These are phyloP conservation scores for Torymus tubicola DNA, from an alignment of 2,888 invertebrate species.

Conservation along the genomic window DNA sequence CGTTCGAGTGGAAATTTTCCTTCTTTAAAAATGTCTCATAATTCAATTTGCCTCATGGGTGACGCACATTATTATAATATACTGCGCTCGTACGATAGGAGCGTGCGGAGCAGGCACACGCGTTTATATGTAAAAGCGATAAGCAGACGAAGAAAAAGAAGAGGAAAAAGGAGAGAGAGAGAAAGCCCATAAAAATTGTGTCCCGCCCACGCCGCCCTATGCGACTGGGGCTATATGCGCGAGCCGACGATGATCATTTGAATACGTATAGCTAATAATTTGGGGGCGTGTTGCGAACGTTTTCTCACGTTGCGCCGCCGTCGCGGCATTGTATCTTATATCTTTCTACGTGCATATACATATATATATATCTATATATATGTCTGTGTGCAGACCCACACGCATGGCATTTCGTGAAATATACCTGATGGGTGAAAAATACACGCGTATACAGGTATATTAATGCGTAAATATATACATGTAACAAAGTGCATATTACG, in stretches of 20 bases:
- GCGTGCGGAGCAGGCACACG: background rate
- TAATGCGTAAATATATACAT: constrained; percentile 19
- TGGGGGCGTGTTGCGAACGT: constrained; percentile 58
- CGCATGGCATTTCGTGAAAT: constrained; percentile 19
- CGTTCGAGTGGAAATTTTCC: too few species aligned
- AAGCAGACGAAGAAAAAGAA: constrained; percentile 33
- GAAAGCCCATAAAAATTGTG: constrained; percentile 48
- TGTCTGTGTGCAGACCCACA: background rate
- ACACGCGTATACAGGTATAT: background rate
- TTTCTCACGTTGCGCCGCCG: constrained; percentile 55
- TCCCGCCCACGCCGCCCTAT: constrained; percentile 55
- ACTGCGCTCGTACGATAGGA: background rate
- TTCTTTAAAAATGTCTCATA: constrained; percentile 10
- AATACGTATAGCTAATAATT: constrained; percentile 67
- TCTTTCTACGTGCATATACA: background rate
- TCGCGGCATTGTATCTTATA: constrained; percentile 50
- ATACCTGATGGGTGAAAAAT: background rate
- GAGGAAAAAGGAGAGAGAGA: constrained; percentile 22
- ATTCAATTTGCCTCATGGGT: constrained; percentile 31
- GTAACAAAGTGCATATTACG: constrained; percentile 24
- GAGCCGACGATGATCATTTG: constrained; percentile 63
- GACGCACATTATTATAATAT: constrained; percentile 10
- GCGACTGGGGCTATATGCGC: constrained; percentile 59
- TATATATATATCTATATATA: background rate
- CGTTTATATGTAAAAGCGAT: constrained; percentile 16